Evolutionary conservation across 2,888 invertebrate genomes (phyloP).

Genomic region (Scaptomyza parva): DNA sequence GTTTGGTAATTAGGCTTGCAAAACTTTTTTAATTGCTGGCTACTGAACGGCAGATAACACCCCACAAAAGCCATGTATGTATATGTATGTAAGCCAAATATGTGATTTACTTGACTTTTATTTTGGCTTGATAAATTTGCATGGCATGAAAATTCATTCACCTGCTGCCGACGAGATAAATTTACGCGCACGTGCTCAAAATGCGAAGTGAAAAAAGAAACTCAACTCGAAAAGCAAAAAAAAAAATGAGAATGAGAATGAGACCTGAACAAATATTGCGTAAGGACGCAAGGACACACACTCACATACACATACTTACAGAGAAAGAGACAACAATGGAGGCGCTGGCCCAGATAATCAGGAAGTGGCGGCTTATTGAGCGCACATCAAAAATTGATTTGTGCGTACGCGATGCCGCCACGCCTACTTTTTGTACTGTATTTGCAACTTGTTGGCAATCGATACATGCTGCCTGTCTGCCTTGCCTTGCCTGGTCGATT

Average conservation of each 20-base stretch:
- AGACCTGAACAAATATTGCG: constrained; percentile 4
- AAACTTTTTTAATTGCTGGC: constrained; percentile 55
- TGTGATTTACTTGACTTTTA: neutral
- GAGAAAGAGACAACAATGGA: constrained; percentile 50
- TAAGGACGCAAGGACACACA: constrained; percentile 35
- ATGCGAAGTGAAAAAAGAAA: constrained; percentile 51
- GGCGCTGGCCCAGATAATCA: constrained; percentile 70
- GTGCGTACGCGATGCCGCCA: constrained; percentile 29
- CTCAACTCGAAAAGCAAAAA: constrained; percentile 43
- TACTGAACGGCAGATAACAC: constrained; percentile 41
- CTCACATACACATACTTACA: constrained; percentile 34
- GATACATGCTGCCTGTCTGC: constrained; percentile 64
- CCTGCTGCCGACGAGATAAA: constrained; percentile 60
- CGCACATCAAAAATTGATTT: constrained; percentile 80
- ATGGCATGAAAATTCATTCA: constrained; percentile 58
- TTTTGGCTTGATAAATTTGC: constrained; percentile 56
- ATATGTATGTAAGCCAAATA: constrained; percentile 21
- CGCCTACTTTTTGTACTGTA: neutral
- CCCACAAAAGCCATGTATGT: constrained; percentile 7
- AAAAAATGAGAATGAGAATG: constrained; percentile 8
- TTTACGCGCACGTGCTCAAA: constrained; percentile 62
- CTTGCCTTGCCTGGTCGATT: constrained; percentile 57
- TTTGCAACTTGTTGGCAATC: constrained; percentile 40
- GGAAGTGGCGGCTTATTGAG: constrained; percentile 79
- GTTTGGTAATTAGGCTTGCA: constrained; percentile 46